phyloP scores from a whole-genome alignment of 2,797 vertebrate genomes.

The Cyclopterus lumpus region DNA sequence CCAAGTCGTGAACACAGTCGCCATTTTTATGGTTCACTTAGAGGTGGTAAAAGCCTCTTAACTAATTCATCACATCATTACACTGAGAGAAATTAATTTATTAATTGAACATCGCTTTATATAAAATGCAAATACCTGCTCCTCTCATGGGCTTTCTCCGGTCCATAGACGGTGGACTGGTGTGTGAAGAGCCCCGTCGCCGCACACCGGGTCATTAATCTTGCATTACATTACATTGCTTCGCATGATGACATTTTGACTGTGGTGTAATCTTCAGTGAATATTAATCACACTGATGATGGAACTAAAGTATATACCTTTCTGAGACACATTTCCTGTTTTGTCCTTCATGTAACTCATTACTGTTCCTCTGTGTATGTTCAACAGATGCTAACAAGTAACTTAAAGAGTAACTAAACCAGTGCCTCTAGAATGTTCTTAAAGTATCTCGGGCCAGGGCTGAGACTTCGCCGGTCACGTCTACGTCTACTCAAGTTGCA shows the following conservation, averaged over 20 bases:
- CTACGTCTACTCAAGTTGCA: neutral
- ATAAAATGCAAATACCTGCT: constrained; percentile 15
- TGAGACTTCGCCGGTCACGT: neutral
- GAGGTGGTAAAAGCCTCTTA: neutral
- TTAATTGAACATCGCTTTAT: constrained; percentile 12
- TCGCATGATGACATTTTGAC: constrained; percentile 17
- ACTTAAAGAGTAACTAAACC: neutral
- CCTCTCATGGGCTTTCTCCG: neutral
- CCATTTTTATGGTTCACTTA: neutral
- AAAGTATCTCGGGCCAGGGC: neutral
- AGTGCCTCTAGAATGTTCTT: neutral
- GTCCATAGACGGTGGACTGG: neutral
- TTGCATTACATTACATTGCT: constrained; percentile 19
- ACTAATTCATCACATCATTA: constrained; percentile 13
- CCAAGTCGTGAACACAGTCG: neutral
- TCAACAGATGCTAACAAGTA: neutral
- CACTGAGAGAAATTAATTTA: neutral
- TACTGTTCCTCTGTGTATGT: neutral
- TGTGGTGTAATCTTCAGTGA: neutral
- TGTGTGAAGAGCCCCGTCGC: neutral
- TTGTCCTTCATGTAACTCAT: no score
- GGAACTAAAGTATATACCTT: neutral
- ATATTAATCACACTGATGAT: neutral
- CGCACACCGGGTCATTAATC: constrained; percentile 15
- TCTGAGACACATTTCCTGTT: neutral